Evolutionary conservation across 2,888 invertebrate genomes (phyloP).

Genomic region (Aporophyla lueneburgensis): DNA sequence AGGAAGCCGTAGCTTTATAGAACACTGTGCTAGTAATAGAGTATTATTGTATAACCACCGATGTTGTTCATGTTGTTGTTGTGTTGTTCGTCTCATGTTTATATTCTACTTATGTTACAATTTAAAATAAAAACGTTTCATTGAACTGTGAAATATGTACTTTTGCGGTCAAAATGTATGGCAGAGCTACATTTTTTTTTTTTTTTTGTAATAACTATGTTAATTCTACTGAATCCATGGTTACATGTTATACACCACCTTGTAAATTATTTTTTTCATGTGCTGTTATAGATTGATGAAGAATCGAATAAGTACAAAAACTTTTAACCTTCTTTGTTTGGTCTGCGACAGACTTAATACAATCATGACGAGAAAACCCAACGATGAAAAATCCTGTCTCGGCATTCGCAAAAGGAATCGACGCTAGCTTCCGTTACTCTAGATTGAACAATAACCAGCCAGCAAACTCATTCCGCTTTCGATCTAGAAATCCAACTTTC

Average conservation of each 20-base stretch:
- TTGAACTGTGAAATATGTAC: too few species aligned
- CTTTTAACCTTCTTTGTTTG: not conserved
- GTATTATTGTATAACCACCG: not conserved
- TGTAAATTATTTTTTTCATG: not conserved
- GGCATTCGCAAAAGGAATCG: slow-evolving; percentile 8
- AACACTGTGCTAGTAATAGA: not conserved
- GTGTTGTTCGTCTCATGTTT: not conserved
- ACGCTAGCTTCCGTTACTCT: slow-evolving; percentile 11
- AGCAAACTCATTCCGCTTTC: slow-evolving; percentile 30
- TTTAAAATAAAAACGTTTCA: too few species aligned
- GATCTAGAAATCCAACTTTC: slow-evolving; percentile 33
- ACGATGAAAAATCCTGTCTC: not conserved
- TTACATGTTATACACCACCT: too few species aligned
- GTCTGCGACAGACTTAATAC: not conserved
- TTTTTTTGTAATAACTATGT: too few species aligned
- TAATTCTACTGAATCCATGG: too few species aligned
- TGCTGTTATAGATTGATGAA: not conserved
- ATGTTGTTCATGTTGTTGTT: not conserved
- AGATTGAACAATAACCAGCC: slow-evolving; percentile 20
- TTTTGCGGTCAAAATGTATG: too few species aligned
- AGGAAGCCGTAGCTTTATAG: too few species aligned
- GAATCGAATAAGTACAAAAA: not conserved
- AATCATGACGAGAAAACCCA: not conserved
- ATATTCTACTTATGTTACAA: not conserved
- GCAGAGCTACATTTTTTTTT: too few species aligned